Percentiles rank a stretch among this genome's conserved stretches.
Conservation (phyloP, 2,888 invertebrate species). For the Dioctria linearis region DNA sequence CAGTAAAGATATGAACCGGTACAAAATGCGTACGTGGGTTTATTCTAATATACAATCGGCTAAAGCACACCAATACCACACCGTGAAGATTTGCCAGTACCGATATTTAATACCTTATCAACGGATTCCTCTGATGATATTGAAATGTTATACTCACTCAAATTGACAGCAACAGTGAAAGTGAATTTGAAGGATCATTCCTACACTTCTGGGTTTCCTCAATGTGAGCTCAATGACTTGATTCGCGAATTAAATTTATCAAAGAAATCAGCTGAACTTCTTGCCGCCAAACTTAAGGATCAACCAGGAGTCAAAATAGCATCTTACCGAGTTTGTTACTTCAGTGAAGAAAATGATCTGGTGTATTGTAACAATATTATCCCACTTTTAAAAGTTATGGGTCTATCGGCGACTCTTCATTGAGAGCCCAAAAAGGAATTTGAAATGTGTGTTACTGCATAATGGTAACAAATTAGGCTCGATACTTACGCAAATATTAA, state of each 20-base stretch:
- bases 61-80: background rate
- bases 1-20: constrained; percentile 38
- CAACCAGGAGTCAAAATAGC: background rate
- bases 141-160: background rate
- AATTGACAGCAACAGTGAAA: background rate
- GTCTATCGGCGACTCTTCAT: constrained; percentile 51
- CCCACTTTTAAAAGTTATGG: constrained; percentile 29
- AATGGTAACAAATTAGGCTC: constrained; percentile 52
- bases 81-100: background rate
- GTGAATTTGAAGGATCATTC: constrained; percentile 16
- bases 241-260: constrained; percentile 41
- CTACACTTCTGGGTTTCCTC: constrained; percentile 14
- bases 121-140: background rate
- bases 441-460: constrained; percentile 55
- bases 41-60: background rate
- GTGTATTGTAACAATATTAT: background rate
- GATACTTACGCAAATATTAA: constrained; percentile 11
- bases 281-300: constrained; percentile 30
- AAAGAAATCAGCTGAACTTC: constrained; percentile 29
- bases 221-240: constrained; percentile 37
- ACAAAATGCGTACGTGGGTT: constrained; percentile 3
- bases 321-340: constrained; percentile 4
- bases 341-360: background rate
- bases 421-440: constrained; percentile 49
- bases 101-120: no score